These are phyloP conservation scores for Brachylomia viminalis DNA, from an alignment of 2,888 invertebrate genomes.

Conservation along the genomic window DNA sequence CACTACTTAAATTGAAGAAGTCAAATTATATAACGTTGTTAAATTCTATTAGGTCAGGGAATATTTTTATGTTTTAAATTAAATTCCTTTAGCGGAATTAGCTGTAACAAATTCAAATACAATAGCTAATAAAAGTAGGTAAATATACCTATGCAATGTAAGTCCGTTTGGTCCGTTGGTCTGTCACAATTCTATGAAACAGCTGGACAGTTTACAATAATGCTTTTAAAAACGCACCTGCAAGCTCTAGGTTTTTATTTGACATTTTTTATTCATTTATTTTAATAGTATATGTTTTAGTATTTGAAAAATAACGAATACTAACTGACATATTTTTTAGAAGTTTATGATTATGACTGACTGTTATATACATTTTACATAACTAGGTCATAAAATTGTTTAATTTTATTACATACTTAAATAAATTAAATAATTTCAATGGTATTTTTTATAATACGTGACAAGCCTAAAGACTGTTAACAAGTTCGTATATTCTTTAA, in stretches of 20 bases:
- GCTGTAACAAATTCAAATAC: conserved; percentile 44
- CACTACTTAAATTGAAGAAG: background rate
- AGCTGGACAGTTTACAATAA: conserved; percentile 49
- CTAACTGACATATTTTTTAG: conserved; percentile 4
- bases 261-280: conserved; percentile 27
- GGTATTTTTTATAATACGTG: conserved; percentile 13
- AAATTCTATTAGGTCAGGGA: background rate
- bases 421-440: conserved; percentile 16
- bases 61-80: conserved; percentile 7
- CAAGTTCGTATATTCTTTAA: conserved; percentile 51
- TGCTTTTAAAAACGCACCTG: conserved; percentile 55
- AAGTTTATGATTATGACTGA: background rate
- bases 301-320: background rate
- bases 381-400: conserved; percentile 11
- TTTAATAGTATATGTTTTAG: background rate
- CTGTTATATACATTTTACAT: background rate
- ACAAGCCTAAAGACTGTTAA: conserved; percentile 12
- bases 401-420: background rate
- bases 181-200: conserved; percentile 48
- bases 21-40: background rate
- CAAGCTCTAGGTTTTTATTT: conserved; percentile 35
- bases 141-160: conserved; percentile 47
- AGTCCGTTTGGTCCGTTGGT: conserved; percentile 33
- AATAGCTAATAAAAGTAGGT: conserved; percentile 57
- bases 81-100: conserved; percentile 17